Evolutionary conservation across 2,888 invertebrate species (phyloP).

Genomic region (Cremastinae sp.): DNA sequence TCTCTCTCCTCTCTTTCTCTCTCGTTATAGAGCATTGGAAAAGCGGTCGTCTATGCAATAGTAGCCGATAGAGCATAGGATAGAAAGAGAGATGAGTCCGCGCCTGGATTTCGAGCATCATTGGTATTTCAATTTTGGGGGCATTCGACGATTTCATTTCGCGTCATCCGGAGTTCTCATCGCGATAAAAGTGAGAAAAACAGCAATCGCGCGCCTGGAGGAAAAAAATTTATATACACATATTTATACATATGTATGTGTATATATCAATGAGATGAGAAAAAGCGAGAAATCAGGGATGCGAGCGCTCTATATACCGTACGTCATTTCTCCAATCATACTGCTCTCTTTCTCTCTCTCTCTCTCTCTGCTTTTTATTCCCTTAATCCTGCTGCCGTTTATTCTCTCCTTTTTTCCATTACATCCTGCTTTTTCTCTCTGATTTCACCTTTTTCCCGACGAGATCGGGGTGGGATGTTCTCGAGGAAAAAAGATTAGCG

Average conservation of each 20-base stretch:
- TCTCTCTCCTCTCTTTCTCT: too few species aligned
- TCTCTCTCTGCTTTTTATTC: slow-evolving; percentile 21
- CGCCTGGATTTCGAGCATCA: slow-evolving; percentile 57
- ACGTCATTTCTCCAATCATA: slow-evolving; percentile 48
- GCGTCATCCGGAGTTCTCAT: slow-evolving; percentile 42
- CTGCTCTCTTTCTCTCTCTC: slow-evolving; percentile 17
- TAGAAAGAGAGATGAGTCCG: slow-evolving; percentile 25
- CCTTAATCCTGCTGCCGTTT: slow-evolving; percentile 1
- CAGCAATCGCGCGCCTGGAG: neutral
- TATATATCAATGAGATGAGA: too few species aligned
- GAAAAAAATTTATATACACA: neutral
- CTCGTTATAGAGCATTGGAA: slow-evolving; percentile 15
- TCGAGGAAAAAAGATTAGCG: slow-evolving; percentile 23
- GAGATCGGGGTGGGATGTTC: slow-evolving; percentile 27
- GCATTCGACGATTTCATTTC: slow-evolving; percentile 61
- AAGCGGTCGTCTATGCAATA: neutral
- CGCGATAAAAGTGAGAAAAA: too few species aligned
- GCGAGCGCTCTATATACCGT: too few species aligned
- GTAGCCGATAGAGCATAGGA: slow-evolving; percentile 21
- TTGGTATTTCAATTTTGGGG: slow-evolving; percentile 61
- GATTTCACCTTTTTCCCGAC: slow-evolving; percentile 1
- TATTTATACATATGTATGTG: too few species aligned
- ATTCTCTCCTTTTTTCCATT: slow-evolving; percentile 60
- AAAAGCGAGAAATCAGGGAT: too few species aligned
- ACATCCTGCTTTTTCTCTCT: slow-evolving; percentile 31